These are phyloP conservation scores for Myotis myotis DNA, from an alignment of 2,797 vertebrate genomes.

Conservation along the genomic window DNA sequence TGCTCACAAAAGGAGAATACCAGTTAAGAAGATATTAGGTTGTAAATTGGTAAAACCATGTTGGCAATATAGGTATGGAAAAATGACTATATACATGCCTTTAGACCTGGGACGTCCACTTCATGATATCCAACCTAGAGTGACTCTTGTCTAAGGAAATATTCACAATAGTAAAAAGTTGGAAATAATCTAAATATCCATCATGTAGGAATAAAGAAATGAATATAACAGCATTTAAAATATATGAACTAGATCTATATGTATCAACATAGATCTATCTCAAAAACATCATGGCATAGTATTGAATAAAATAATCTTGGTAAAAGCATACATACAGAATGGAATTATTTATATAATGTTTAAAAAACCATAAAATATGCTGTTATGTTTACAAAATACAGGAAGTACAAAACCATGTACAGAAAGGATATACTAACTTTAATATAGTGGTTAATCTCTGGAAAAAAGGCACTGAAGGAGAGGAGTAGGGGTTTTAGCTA, in stretches of 20 bases:
- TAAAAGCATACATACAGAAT: background rate
- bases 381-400: background rate
- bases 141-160: background rate
- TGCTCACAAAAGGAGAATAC: background rate
- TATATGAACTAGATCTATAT: too few relatives aligned
- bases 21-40: background rate
- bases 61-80: background rate
- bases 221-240: too few relatives aligned
- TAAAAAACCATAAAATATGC: background rate
- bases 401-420: background rate
- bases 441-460: background rate
- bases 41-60: background rate
- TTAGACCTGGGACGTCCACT: background rate
- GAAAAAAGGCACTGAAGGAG: background rate
- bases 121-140: background rate
- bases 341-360: background rate
- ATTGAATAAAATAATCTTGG: slow-evolving; percentile 8
- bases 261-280: background rate
- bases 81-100: background rate
- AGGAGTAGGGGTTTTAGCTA: background rate
- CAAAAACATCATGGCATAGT: background rate
- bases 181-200: too few relatives aligned
- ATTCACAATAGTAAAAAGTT: background rate
- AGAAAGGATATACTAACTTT: background rate
- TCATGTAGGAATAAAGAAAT: too few relatives aligned